A percentile compares a stretch with the other conserved stretches of the same genome.
Evolutionary conservation across 2,888 invertebrate genomes (phyloP).

Genomic region (Galerucella nymphaeae): DNA sequence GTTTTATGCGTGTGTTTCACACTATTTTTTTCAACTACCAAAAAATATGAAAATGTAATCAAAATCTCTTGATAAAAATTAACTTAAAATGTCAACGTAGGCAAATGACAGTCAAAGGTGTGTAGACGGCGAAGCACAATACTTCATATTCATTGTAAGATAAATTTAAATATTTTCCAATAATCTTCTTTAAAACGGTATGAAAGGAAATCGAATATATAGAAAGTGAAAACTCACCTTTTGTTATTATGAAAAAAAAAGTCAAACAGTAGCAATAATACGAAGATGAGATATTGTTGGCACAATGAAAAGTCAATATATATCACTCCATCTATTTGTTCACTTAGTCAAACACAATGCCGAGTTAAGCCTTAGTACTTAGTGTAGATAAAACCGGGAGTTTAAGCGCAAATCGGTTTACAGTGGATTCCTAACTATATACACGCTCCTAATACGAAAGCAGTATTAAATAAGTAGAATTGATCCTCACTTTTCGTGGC

Average conservation of each 20-base stretch:
- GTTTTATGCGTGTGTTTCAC: no score
- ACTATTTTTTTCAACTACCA: no score
- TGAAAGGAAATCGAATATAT: conserved; percentile 6
- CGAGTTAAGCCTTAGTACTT: conserved; percentile 66
- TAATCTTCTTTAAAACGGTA: no score
- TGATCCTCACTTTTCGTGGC: conserved; percentile 67
- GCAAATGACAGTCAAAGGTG: no score
- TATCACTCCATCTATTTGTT: conserved; percentile 67
- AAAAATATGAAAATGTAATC: no score
- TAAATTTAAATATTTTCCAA: no score
- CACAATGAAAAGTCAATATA: conserved; percentile 62
- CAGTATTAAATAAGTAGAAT: conserved; percentile 68
- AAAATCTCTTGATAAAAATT: no score
- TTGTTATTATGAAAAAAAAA: conserved; percentile 42
- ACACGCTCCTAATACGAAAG: conserved; percentile 67
- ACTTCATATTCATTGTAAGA: no score
- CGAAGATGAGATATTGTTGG: conserved; percentile 49
- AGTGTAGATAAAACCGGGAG: conserved; percentile 67
- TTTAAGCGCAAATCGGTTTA: conserved; percentile 67
- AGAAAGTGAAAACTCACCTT: conserved; percentile 52
- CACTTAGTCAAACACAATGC: conserved; percentile 67
- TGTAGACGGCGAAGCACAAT: no score
- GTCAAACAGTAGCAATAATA: conserved; percentile 49
- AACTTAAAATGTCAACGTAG: no score
- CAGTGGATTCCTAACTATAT: conserved; percentile 67